These are phyloP conservation scores for Heliconius melpomene DNA, from an alignment of 1,140 invertebrate species.

Conservation along the genomic window DNA sequence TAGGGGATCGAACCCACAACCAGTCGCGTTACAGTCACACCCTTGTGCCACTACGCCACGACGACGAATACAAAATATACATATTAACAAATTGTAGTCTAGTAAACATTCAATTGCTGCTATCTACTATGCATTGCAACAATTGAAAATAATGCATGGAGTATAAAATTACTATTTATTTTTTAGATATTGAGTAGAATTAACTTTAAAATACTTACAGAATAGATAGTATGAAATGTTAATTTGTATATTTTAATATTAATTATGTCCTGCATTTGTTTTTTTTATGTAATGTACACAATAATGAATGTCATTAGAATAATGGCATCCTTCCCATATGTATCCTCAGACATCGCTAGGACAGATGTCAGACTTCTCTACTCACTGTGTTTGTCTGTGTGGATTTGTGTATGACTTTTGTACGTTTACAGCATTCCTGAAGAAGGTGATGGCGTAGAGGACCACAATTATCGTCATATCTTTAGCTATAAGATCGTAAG, in stretches of 20 bases:
- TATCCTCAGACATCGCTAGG: constrained; percentile 31
- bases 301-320: background rate
- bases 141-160: constrained; percentile 8
- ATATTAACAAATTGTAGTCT: background rate
- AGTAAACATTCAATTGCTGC: background rate
- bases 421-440: constrained; percentile 87
- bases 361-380: background rate
- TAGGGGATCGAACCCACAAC: too few species aligned
- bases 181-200: constrained; percentile 4
- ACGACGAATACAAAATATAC: background rate
- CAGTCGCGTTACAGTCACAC: too few species aligned
- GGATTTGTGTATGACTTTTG: constrained; percentile 64
- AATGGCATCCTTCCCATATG: background rate
- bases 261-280: background rate
- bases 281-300: constrained; percentile 3
- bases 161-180: background rate
- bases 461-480: constrained; percentile 70
- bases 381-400: constrained; percentile 53
- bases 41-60: too few species aligned
- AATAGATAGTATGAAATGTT: background rate
- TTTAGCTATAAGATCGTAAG: constrained; percentile 83
- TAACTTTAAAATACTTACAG: background rate
- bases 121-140: background rate
- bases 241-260: background rate
- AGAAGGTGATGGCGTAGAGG: constrained; percentile 87